Evolutionary conservation across 2,888 invertebrate species (phyloP).

Genomic region (Stratiomys singularior): DNA sequence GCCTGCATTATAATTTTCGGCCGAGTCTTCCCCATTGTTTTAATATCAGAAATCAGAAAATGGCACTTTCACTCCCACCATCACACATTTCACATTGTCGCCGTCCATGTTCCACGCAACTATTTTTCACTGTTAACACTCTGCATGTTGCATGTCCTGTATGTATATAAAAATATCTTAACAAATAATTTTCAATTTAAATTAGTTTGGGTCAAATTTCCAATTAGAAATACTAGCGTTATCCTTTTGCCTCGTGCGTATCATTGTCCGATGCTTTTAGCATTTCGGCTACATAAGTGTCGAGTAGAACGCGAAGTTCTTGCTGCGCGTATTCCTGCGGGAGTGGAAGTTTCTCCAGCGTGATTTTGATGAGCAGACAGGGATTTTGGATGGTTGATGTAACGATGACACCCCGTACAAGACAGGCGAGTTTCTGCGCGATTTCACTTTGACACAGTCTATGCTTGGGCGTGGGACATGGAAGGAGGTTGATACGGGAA

Average conservation of each 20-base stretch:
- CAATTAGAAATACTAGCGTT: neutral
- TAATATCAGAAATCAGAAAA: constrained; percentile 5
- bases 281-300: constrained; percentile 49
- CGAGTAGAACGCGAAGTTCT: constrained; percentile 56
- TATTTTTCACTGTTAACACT: neutral
- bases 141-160: neutral
- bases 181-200: constrained; percentile 20
- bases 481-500: constrained; percentile 63
- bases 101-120: neutral
- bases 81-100: neutral
- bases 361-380: constrained; percentile 61
- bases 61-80: constrained; percentile 42
- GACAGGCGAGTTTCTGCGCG: constrained; percentile 62
- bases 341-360: constrained; percentile 63
- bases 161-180: constrained; percentile 33
- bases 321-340: constrained; percentile 65
- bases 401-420: constrained; percentile 63
- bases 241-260: constrained; percentile 18
- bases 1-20: neutral
- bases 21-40: neutral
- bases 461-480: constrained; percentile 65
- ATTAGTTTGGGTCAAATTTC: constrained; percentile 1
- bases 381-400: constrained; percentile 61
- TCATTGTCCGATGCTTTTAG: constrained; percentile 21
- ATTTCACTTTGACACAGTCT: constrained; percentile 66